phyloP scores from a whole-genome alignment of 2,888 invertebrate species.

The Priocnemis perturbator region DNA sequence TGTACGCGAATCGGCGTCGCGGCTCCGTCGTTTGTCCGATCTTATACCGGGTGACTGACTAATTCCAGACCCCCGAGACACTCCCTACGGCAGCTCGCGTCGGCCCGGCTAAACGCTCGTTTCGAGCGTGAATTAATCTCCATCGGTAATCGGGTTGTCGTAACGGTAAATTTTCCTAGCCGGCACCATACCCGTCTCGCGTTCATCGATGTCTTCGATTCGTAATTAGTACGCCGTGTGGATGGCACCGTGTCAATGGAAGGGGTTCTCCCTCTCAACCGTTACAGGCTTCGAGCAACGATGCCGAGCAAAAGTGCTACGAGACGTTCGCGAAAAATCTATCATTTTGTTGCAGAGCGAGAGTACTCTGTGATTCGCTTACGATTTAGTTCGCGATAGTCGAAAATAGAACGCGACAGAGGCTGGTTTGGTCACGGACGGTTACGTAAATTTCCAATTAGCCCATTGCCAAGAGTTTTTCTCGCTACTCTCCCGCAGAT shows the following conservation, averaged over 20 bases:
- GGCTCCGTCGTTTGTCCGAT: constrained; percentile 3
- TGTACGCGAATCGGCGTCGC: constrained; percentile 3
- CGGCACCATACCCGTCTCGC: constrained; percentile 10
- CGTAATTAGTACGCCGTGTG: constrained; percentile 3
- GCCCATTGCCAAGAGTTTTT: background rate
- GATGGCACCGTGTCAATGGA: too few relatives aligned
- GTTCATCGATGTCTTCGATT: constrained; percentile 2
- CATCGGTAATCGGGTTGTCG: constrained; percentile 61
- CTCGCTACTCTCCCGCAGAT: background rate
- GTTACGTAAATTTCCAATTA: constrained; percentile 10
- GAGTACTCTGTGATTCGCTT: too few relatives aligned
- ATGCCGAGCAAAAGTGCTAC: too few relatives aligned
- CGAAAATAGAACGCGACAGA: constrained; percentile 6
- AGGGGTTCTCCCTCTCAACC: too few relatives aligned
- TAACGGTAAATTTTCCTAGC: constrained; percentile 68
- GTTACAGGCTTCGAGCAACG: too few relatives aligned
- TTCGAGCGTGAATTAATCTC: constrained; percentile 62
- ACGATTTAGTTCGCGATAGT: too few relatives aligned
- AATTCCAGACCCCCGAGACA: background rate
- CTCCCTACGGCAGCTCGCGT: background rate
- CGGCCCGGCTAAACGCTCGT: constrained; percentile 7
- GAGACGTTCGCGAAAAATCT: too few relatives aligned
- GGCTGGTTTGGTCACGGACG: background rate
- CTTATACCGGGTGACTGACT: background rate
- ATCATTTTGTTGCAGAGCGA: too few relatives aligned